Conservation (phyloP, 2,113 vertebrate genomes). For the Procavia capensis region DNA sequence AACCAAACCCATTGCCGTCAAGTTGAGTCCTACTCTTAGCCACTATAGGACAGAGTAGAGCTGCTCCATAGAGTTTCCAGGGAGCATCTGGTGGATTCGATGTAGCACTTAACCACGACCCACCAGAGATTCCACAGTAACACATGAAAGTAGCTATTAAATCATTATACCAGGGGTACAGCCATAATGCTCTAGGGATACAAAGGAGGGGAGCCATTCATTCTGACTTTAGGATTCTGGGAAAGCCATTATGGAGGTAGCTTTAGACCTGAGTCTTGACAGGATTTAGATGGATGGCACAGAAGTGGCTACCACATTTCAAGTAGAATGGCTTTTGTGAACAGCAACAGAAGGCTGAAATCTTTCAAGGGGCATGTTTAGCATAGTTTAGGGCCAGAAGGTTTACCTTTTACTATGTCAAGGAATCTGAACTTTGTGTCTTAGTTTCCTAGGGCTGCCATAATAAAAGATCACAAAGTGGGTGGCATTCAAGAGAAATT, state of each 20-base stretch:
- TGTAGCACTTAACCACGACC: too few species aligned
- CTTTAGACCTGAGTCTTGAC: background rate
- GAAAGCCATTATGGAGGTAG: background rate
- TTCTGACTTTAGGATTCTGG: background rate
- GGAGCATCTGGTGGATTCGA: too few species aligned
- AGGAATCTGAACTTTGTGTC: background rate
- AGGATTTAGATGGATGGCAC: background rate
- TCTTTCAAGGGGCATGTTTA: background rate
- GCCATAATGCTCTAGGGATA: too few species aligned
- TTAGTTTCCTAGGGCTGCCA: background rate
- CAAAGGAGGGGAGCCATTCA: background rate
- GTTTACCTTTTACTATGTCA: background rate
- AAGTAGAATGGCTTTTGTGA: background rate
- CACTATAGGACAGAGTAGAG: too few species aligned
- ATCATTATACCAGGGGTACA: background rate
- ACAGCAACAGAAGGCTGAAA: background rate
- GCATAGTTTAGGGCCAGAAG: background rate
- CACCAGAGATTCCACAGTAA: too few species aligned
- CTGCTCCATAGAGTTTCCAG: too few species aligned
- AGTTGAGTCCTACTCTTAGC: too few species aligned
- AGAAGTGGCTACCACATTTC: rapidly evolving
- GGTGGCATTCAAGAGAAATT: background rate
- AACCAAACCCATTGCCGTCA: too few species aligned
- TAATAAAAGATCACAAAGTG: background rate
- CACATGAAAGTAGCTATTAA: background rate